Conservation (phyloP, 2,888 invertebrate genomes). For the Scaptomyza parva region DNA sequence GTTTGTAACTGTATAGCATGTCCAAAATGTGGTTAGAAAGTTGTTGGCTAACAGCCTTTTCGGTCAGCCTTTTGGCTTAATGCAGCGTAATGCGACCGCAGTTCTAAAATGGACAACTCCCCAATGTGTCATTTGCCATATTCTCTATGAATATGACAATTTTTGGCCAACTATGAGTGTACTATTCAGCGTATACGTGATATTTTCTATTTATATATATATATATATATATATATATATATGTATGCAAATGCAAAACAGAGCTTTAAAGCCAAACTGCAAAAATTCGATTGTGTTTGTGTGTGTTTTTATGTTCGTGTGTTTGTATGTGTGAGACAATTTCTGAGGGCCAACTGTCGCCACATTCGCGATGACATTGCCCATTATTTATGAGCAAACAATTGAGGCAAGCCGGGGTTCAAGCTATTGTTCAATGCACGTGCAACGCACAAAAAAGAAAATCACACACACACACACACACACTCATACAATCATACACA, state of each 20-base stretch:
- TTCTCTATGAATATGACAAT: slow-evolving; percentile 48
- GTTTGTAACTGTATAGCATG: slow-evolving; percentile 40
- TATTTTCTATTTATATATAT: too few species aligned
- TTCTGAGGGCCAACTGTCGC: slow-evolving; percentile 63
- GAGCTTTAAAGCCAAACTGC: slow-evolving; percentile 41
- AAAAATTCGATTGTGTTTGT: slow-evolving; percentile 1
- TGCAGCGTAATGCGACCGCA: slow-evolving; percentile 58
- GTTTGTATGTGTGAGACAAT: slow-evolving; percentile 28
- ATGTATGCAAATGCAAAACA: slow-evolving; percentile 17
- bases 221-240: too few species aligned
- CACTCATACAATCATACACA: slow-evolving; percentile 19
- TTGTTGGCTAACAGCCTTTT: slow-evolving; percentile 49
- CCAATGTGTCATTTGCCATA: slow-evolving; percentile 68
- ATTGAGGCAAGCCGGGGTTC: slow-evolving; percentile 58
- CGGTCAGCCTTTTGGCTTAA: slow-evolving; percentile 38
- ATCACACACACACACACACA: slow-evolving; percentile 18
- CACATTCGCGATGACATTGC: slow-evolving; percentile 58
- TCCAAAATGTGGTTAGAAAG: slow-evolving; percentile 57
- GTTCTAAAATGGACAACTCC: slow-evolving; percentile 50
- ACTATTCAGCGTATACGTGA: slow-evolving; percentile 57
- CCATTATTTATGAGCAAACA: slow-evolving; percentile 75
- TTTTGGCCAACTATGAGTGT: slow-evolving; percentile 9
- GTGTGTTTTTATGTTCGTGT: neutral
- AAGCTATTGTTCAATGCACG: slow-evolving; percentile 70
- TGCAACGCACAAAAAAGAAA: slow-evolving; percentile 41